Conservation (phyloP, 2,113 vertebrate species). For the Ammospiza caudacuta region DNA sequence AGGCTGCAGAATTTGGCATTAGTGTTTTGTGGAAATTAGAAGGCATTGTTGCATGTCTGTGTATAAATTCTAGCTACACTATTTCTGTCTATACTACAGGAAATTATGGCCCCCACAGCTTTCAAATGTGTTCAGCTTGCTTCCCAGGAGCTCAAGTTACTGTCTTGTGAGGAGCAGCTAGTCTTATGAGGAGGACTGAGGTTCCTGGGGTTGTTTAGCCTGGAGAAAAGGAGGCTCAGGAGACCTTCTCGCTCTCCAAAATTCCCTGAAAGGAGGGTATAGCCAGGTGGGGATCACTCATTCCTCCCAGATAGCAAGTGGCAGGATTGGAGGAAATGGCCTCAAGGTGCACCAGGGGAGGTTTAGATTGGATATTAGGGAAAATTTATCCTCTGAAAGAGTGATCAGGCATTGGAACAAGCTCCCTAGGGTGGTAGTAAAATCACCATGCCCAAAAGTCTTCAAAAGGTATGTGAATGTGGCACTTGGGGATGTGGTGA, state of each 20-base stretch:
- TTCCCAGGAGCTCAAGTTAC: background rate
- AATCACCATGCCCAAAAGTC: background rate
- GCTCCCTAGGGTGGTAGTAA: background rate
- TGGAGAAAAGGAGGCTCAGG: background rate
- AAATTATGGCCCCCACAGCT: background rate
- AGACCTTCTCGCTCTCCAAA: background rate
- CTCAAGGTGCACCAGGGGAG: background rate
- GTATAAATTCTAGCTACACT: background rate
- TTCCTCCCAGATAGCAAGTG: background rate
- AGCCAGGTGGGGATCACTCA: background rate
- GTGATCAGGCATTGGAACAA: background rate
- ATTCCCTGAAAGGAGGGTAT: background rate
- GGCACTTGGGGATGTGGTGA: accelerated
- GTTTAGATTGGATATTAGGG: background rate
- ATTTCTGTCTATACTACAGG: background rate
- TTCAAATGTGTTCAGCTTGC: background rate
- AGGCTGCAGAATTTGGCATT: background rate
- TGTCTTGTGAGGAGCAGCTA: background rate
- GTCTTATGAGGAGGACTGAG: background rate
- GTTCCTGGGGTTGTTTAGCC: background rate
- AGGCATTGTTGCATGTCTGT: background rate
- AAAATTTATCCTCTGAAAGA: background rate
- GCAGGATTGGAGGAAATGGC: background rate
- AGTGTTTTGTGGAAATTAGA: background rate
- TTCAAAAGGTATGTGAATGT: background rate